phyloP scores from a whole-genome alignment of 2,113 vertebrate genomes.

The Solea solea region DNA sequence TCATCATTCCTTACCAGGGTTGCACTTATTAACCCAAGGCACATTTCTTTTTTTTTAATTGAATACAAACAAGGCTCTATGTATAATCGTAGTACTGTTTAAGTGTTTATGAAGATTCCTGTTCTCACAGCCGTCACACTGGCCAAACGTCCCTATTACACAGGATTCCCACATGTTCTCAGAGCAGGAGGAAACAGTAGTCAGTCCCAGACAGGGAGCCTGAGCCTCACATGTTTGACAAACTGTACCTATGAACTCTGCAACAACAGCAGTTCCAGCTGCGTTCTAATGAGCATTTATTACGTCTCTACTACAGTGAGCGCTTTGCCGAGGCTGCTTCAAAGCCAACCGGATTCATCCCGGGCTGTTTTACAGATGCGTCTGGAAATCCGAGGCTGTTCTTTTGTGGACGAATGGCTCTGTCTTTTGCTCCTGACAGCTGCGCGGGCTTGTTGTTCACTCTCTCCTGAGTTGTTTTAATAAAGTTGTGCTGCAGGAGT shows the following conservation, averaged over 20 bases:
- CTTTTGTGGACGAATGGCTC: slow-evolving; percentile 84
- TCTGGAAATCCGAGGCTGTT: slow-evolving; percentile 86
- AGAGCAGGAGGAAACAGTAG: slow-evolving; percentile 71
- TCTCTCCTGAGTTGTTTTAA: slow-evolving; percentile 87
- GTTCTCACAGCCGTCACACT: slow-evolving; percentile 27
- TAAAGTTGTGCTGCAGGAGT: slow-evolving; percentile 96
- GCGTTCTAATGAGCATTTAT: slow-evolving; percentile 83
- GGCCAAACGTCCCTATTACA: slow-evolving; percentile 51
- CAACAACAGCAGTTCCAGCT: slow-evolving; percentile 66
- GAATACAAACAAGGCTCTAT: too few relatives aligned
- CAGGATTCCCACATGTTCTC: slow-evolving; percentile 59
- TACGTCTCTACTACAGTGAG: slow-evolving; percentile 70
- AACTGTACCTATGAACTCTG: slow-evolving; percentile 68
- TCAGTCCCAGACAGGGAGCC: slow-evolving; percentile 77
- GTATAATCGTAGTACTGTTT: not conserved
- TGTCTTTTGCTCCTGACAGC: slow-evolving; percentile 92
- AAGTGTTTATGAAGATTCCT: slow-evolving; percentile 21
- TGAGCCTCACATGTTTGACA: slow-evolving; percentile 70
- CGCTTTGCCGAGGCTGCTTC: slow-evolving; percentile 78
- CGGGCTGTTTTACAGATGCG: slow-evolving; percentile 85
- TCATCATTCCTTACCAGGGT: not conserved
- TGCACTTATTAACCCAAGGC: not conserved
- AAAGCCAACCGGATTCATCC: slow-evolving; percentile 84
- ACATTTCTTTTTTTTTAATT: not conserved
- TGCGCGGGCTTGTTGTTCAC: slow-evolving; percentile 85